Conservation (phyloP, 2,888 invertebrate genomes). For the Drosophila kanekoi region DNA sequence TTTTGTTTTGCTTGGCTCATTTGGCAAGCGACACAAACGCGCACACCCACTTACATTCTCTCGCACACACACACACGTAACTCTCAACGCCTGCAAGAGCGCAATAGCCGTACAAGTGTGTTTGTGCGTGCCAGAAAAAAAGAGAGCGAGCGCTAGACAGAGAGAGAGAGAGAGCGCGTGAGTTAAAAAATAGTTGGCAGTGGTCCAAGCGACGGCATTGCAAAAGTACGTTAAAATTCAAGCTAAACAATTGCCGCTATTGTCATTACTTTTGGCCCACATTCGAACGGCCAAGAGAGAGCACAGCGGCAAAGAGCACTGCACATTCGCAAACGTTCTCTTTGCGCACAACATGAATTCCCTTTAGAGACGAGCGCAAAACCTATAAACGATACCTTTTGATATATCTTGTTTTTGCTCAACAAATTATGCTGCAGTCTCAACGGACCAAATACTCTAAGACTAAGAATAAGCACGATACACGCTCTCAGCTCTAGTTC, state of each 20-base stretch:
- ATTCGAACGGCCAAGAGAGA: slow-evolving; percentile 61
- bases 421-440: slow-evolving; percentile 17
- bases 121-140: slow-evolving; percentile 25
- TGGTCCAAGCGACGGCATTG: slow-evolving; percentile 44
- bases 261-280: slow-evolving; percentile 78
- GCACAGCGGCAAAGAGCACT: slow-evolving; percentile 40
- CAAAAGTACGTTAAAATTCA: slow-evolving; percentile 48
- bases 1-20: slow-evolving; percentile 79
- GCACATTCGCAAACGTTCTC: slow-evolving; percentile 35
- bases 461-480: slow-evolving; percentile 18
- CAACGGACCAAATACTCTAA: slow-evolving; percentile 4
- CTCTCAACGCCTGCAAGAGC: slow-evolving; percentile 42
- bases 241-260: slow-evolving; percentile 74
- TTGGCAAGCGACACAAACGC: slow-evolving; percentile 61
- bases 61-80: slow-evolving; percentile 15
- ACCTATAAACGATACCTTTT: slow-evolving; percentile 8
- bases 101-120: slow-evolving; percentile 11
- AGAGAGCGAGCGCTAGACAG: slow-evolving; percentile 8
- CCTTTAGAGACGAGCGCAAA: slow-evolving; percentile 43
- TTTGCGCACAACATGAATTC: slow-evolving; percentile 40
- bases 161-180: slow-evolving; percentile 21
- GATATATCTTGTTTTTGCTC: slow-evolving; percentile 23
- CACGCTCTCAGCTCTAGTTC: slow-evolving; percentile 57
- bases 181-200: slow-evolving; percentile 46
- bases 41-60: slow-evolving; percentile 36